phyloP scores from a whole-genome alignment of 2,797 vertebrate genomes.

The Enteromius radiatus region DNA sequence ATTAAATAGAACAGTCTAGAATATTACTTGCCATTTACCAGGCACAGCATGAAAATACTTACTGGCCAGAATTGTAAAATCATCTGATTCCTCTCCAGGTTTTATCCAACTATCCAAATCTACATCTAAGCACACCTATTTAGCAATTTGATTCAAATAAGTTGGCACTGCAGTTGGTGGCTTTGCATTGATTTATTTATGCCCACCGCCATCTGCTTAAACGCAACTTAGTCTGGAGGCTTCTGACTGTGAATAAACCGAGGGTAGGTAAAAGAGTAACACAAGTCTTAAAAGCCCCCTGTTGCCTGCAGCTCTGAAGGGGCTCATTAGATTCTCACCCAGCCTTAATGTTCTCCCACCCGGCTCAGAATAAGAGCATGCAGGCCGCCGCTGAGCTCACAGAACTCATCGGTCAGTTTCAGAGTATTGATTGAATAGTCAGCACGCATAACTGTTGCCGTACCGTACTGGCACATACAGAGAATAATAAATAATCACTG shows the following conservation, averaged over 20 bases:
- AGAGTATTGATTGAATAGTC: conserved; percentile 40
- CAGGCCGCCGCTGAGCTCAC: conserved; percentile 38
- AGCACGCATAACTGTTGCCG: neutral
- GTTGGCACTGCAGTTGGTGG: conserved; percentile 9
- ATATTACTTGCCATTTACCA: neutral
- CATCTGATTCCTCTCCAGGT: neutral
- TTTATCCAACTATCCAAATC: neutral
- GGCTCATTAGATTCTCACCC: conserved; percentile 57
- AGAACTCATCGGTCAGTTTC: conserved; percentile 45
- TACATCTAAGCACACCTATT: neutral
- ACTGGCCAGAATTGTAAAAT: neutral
- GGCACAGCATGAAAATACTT: neutral
- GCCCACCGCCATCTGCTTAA: conserved; percentile 31
- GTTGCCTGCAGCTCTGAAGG: conserved; percentile 38
- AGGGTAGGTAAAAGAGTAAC: conserved; percentile 41
- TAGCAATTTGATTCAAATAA: neutral
- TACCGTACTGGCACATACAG: neutral
- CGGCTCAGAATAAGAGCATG: conserved; percentile 45
- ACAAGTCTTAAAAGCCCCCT: conserved; percentile 45
- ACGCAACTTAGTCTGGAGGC: conserved; percentile 29
- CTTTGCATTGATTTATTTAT: conserved; percentile 16
- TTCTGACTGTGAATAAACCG: conserved; percentile 36
- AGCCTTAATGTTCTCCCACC: conserved; percentile 50
- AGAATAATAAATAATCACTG: neutral
- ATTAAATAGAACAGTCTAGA: neutral